Percentiles rank a stretch among this genome's conserved stretches.
These are phyloP conservation scores for Dunckerocampus dactyliophorus DNA, from an alignment of 2,113 vertebrate genomes.

Conservation along the genomic window DNA sequence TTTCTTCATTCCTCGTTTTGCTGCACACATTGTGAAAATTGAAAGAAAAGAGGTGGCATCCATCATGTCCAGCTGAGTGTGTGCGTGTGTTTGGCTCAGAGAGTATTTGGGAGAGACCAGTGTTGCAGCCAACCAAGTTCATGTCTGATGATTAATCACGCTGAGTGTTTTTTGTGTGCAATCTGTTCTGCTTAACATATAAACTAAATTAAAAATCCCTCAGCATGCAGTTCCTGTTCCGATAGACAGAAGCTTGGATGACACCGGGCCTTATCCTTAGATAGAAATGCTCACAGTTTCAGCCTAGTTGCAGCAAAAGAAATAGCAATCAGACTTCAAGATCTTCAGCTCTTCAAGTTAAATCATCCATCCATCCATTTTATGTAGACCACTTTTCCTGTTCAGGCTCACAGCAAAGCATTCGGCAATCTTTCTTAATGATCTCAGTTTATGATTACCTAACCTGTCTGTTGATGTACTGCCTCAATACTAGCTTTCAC, in stretches of 20 bases:
- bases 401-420: no score
- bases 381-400: no score
- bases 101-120: not conserved
- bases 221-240: constrained; percentile 28
- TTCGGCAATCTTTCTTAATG: no score
- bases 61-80: constrained; percentile 55
- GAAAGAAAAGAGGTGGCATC: constrained; percentile 48
- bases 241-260: constrained; percentile 14
- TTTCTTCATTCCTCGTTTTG: constrained; percentile 27
- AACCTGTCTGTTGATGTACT: no score
- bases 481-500: no score
- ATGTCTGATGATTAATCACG: constrained; percentile 64
- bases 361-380: no score
- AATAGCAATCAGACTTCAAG: no score
- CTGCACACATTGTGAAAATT: constrained; percentile 46
- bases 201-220: constrained; percentile 67
- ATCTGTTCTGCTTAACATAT: constrained; percentile 52
- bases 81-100: constrained; percentile 16
- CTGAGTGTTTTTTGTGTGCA: constrained; percentile 32
- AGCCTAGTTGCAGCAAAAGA: no score
- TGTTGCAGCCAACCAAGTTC: constrained; percentile 48
- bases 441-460: no score
- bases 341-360: no score
- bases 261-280: not conserved
- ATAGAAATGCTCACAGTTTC: no score